Base-by-base conservation (phyloP, 2,113 vertebrate species). In the Petromus typicus region DNA sequence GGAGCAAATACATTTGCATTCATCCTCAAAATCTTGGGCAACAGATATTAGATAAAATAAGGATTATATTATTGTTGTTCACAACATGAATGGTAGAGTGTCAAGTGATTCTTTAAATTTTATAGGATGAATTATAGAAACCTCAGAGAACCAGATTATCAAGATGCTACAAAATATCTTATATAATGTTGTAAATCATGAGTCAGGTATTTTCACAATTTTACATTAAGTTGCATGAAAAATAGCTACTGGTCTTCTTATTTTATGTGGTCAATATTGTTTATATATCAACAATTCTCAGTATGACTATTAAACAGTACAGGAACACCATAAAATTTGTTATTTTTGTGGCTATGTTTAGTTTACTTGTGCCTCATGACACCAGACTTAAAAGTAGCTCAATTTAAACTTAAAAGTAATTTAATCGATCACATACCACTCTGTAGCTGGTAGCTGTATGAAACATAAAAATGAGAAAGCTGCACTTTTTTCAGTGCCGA, bases 1-100 rank as follows among this genome's bases (percentile, higher is more conserved):
- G 87, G n/a, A 92, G 91, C 78, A 95, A 86, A 71, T 37, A 43
- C 71, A 66, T 93, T 76, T 59, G 96, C 67, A 89, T 93, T 94
- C 96, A 95, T 94, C 93, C 54, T 90, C 69, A 51, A 84, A 96
- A 81, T 85, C 67, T 80, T 78, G 40, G 64, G 25, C 86, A 93
- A 67, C 3, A 80, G 37, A 43, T 45, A 73, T 54, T 89, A 85
- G 84, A 85, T n/a, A 81, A 95, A 93, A 78, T 43, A 20, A 54
- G 18, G 54, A 92, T 85, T 90, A 61, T 93, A 79, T 92, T 78
- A 37, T 45, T 90, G 69, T 92, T 93, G 81, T 81, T 95, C 76
- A 81, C 59, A 84, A 85, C 27, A 95, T 89, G 67, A 92, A 93
- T 69, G 11, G n/a, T 32, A 56, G 17, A 54, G 63, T 48, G 56